Percentiles rank a stretch among this genome's conserved stretches.
Evolutionary conservation across 2,797 vertebrate species (phyloP).

Genomic region (Sebastes hubbsi): DNA sequence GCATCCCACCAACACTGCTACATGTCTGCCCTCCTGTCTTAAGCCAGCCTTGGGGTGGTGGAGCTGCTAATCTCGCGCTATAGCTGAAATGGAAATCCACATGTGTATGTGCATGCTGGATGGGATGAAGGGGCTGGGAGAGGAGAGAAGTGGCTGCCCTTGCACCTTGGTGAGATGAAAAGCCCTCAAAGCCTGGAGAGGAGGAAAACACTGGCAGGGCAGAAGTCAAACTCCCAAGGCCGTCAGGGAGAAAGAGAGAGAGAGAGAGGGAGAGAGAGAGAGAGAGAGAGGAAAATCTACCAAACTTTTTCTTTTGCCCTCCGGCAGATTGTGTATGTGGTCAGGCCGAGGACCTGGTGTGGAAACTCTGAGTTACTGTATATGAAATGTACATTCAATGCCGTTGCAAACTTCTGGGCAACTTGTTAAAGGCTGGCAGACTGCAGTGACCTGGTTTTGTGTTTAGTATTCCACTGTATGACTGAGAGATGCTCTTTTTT

Average conservation of each 20-base stretch:
- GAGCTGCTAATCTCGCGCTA: constrained; percentile 66
- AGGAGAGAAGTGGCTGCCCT: constrained; percentile 79
- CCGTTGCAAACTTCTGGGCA: constrained; percentile 46
- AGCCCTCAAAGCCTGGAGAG: constrained; percentile 77
- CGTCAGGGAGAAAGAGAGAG: constrained; percentile 32
- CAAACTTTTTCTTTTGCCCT: constrained; percentile 71
- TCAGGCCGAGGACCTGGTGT: constrained; percentile 65
- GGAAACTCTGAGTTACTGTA: constrained; percentile 65
- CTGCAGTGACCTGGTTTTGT: constrained; percentile 27
- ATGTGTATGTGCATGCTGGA: constrained; percentile 52
- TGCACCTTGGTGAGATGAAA: constrained; percentile 82
- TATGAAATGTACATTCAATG: constrained; percentile 54
- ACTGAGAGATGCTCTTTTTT: not conserved
- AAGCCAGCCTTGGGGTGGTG: constrained; percentile 74
- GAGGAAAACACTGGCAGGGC: constrained; percentile 75
- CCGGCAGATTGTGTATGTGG: constrained; percentile 62
- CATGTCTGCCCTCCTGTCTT: constrained; percentile 69
- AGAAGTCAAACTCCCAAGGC: constrained; percentile 82
- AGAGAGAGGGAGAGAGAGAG: constrained; percentile 27
- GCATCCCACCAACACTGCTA: constrained; percentile 72
- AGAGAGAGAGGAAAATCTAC: constrained; percentile 54
- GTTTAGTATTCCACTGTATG: not conserved
- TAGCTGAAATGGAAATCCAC: constrained; percentile 73
- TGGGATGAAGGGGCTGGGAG: constrained; percentile 61
- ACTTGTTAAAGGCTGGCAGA: constrained; percentile 31